phyloP scores from a whole-genome alignment of 2,113 vertebrate genomes.

The Athene cunicularia region DNA sequence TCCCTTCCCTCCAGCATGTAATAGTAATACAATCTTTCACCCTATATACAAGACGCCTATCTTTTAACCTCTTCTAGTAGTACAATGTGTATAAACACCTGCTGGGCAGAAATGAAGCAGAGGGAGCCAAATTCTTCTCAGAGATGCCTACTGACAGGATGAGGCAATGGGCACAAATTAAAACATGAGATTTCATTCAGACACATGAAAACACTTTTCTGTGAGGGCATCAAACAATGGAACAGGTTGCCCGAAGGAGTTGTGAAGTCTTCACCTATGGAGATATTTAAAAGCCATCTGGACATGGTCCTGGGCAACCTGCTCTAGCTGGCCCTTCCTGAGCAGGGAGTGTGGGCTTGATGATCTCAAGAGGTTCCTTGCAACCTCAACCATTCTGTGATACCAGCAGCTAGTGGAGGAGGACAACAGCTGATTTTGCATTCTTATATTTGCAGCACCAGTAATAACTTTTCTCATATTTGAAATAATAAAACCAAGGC shows the following conservation, averaged over 20 bases:
- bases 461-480: neutral
- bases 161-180: neutral
- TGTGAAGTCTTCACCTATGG: neutral
- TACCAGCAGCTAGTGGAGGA: constrained; percentile 1
- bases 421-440: neutral
- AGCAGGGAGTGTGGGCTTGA: neutral
- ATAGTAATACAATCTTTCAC: neutral
- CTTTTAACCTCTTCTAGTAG: constrained; percentile 31
- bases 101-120: neutral
- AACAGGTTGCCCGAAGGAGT: neutral
- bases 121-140: neutral
- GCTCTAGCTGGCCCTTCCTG: neutral
- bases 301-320: neutral
- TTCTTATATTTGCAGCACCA: neutral
- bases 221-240: neutral
- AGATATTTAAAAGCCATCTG: neutral
- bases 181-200: neutral
- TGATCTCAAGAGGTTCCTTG: neutral
- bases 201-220: neutral
- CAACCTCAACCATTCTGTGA: neutral
- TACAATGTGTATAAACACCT: neutral
- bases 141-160: neutral
- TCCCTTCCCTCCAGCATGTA: no score
- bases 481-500: neutral
- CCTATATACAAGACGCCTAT: neutral